A percentile compares a stretch with the other conserved stretches of the same genome.
These are phyloP conservation scores for Isoperla grammatica DNA, from an alignment of 2,888 invertebrate genomes.

Conservation along the genomic window DNA sequence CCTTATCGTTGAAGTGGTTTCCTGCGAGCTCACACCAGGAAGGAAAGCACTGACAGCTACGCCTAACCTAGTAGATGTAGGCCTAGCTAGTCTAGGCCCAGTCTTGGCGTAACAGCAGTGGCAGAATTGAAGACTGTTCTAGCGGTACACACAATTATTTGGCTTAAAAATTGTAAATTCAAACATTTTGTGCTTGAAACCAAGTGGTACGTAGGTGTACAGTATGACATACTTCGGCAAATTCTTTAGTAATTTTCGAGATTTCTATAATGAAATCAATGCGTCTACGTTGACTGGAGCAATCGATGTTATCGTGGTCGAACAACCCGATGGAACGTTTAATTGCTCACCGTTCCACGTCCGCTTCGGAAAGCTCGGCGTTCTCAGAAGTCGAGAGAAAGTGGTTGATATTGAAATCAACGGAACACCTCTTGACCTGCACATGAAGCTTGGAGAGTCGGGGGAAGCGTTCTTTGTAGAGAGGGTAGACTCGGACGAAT, in stretches of 20 bases:
- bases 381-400: conserved; percentile 92
- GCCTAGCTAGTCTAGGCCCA: too few species aligned
- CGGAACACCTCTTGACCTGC: conserved; percentile 86
- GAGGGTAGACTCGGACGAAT: conserved; percentile 70
- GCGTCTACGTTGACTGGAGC: conserved; percentile 97
- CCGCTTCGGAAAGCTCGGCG: conserved; percentile 97
- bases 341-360: conserved; percentile 98
- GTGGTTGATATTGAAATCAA: conserved; percentile 98
- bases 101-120: too few species aligned
- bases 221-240: too few species aligned
- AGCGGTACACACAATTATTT: too few species aligned
- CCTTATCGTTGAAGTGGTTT: too few species aligned
- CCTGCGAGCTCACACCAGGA: too few species aligned
- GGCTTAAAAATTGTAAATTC: too few species aligned
- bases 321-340: conserved; percentile 92
- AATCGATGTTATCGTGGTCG: conserved; percentile 96
- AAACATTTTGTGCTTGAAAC: too few species aligned
- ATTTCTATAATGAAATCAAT: conserved; percentile 98
- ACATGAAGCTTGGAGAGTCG: conserved; percentile 98
- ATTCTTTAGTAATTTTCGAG: conserved; percentile 60
- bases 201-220: too few species aligned
- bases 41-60: too few species aligned
- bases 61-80: too few species aligned
- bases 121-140: too few species aligned
- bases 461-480: conserved; percentile 99